Percentiles rank a stretch among this genome's conserved stretches.
These are phyloP conservation scores for Parochlus steinenii DNA, from an alignment of 2,888 invertebrate species.

Conservation along the genomic window DNA sequence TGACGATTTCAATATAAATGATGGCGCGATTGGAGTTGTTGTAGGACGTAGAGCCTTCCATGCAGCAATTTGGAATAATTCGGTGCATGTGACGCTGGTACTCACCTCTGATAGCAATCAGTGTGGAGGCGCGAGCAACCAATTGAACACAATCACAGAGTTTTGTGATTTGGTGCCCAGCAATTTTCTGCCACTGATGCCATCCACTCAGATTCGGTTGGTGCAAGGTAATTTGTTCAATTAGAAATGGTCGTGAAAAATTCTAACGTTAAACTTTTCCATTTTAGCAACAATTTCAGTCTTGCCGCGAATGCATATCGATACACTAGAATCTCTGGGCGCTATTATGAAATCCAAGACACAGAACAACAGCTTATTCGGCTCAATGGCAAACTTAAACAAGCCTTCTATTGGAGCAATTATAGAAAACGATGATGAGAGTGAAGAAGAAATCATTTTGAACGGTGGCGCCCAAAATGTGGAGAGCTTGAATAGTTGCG, in stretches of 20 bases:
- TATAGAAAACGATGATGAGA: conserved; percentile 18
- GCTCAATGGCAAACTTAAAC: conserved; percentile 36
- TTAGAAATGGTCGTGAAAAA: neutral
- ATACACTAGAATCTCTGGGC: conserved; percentile 56
- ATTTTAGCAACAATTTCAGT: conserved; percentile 60
- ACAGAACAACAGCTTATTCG: conserved; percentile 30
- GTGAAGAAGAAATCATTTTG: conserved; percentile 2
- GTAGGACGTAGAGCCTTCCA: conserved; percentile 59
- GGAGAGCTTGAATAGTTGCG: neutral
- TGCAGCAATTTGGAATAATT: conserved; percentile 54
- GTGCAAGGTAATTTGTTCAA: conserved; percentile 40
- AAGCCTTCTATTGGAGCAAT: too few species aligned
- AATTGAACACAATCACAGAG: conserved; percentile 58
- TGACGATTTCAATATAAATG: conserved; percentile 50
- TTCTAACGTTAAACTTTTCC: conserved; percentile 12
- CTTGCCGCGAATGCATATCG: conserved; percentile 54
- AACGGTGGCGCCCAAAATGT: neutral
- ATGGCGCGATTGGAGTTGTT: conserved; percentile 35
- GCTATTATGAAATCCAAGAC: conserved; percentile 39
- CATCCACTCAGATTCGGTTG: conserved; percentile 42
- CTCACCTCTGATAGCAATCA: conserved; percentile 41
- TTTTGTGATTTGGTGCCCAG: conserved; percentile 62
- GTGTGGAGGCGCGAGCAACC: conserved; percentile 49
- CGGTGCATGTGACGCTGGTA: conserved; percentile 49
- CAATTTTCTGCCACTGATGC: conserved; percentile 40